Base-by-base conservation (phyloP, 2,888 invertebrate genomes). In the Epinotia brunnichana region DNA sequence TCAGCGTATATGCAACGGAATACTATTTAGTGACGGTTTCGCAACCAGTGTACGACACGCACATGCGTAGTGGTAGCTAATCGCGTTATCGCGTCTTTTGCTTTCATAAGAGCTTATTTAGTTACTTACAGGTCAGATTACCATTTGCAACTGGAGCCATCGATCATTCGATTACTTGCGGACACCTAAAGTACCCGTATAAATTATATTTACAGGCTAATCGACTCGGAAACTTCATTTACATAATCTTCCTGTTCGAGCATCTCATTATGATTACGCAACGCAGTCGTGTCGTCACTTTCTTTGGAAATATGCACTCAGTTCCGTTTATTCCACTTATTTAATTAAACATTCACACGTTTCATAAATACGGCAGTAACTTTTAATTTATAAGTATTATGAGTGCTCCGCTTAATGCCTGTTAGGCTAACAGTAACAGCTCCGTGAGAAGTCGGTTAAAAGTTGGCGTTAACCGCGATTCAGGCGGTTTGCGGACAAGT, bases 261-360 rank as follows among this genome's bases (percentile, higher is more conserved):
- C 67, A 68, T 72, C 67, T 77, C 77, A 79, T 83, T 80, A 79
- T 74, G 70, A 74, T 77, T 76, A 64, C 76, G 77, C 80, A 78
- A 78, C 81, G 80, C 80, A 81, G 80, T 74, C 71, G 77, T 85
- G 85, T 85, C 85, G 85, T 86, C 86, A 89, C 89, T 90, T 90
- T 91, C 88, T 82, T 87, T 85, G 78, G 75, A 81, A 79, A 78
- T 79, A 80, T 82, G 80, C 80, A 81, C 81, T 84, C 81, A 85
- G 87, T 86, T 88, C 87, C 87, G 87, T 88, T 89, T 88, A 89
- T 85, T 84, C 87, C 87, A 89, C 81, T 91, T 92, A 92, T 90
- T 89, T 91, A 92, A 91, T 91, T 92, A 92, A 90, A 91, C 89
- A 92, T 90, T 91, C 93, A 92, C 92, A 90, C 89, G 85, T 88